A percentile compares a stretch with the other conserved stretches of the same genome.
phyloP scores from a whole-genome alignment of 2,888 invertebrate species.

The Pseudococcus longispinus region DNA sequence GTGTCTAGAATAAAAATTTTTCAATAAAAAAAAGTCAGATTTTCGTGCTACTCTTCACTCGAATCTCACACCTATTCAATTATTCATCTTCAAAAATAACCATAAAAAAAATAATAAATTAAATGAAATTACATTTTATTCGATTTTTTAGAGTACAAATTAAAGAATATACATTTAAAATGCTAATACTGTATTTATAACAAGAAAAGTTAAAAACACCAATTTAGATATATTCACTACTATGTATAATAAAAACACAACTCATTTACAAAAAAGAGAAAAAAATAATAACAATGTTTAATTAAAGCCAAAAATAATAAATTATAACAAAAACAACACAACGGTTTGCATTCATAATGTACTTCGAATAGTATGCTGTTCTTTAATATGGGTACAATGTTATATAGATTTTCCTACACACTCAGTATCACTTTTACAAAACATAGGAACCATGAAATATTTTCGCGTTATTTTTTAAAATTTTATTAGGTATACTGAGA shows the following conservation, averaged over 20 bases:
- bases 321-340: constrained; percentile 23
- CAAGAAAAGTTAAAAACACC: constrained; percentile 49
- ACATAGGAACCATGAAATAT: constrained; percentile 23
- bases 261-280: constrained; percentile 26
- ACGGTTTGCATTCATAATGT: constrained; percentile 26
- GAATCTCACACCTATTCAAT: neutral
- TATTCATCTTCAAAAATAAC: neutral
- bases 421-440: constrained; percentile 9
- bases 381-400: neutral
- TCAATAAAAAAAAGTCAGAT: too few species aligned
- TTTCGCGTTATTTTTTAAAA: neutral
- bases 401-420: neutral
- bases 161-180: constrained; percentile 49
- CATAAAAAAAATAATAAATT: neutral
- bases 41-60: too few species aligned
- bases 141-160: constrained; percentile 33
- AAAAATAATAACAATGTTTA: constrained; percentile 44
- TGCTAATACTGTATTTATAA: constrained; percentile 53
- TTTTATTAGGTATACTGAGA: neutral
- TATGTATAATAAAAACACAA: constrained; percentile 44
- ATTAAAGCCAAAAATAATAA: constrained; percentile 45
- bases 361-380: constrained; percentile 2
- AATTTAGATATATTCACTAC: constrained; percentile 50
- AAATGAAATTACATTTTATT: constrained; percentile 40
- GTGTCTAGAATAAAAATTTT: too few species aligned